These are phyloP conservation scores for Brachypodius melanocephalos DNA, from an alignment of 2,113 vertebrate species.

Conservation along the genomic window DNA sequence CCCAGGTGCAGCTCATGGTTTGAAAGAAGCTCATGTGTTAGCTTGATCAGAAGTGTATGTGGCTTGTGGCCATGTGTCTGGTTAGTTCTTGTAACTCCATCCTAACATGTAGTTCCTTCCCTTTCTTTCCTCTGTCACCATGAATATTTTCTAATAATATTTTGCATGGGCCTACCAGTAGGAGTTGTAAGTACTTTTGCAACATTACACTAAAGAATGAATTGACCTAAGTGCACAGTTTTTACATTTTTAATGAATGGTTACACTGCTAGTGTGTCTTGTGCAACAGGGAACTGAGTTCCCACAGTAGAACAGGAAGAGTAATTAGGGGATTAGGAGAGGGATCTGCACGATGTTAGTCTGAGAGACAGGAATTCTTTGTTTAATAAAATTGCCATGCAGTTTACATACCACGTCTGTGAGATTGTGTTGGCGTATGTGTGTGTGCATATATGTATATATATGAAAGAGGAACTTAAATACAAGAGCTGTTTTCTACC, in stretches of 20 bases:
- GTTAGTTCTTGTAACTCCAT: background rate
- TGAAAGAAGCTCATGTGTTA: background rate
- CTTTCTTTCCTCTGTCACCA: background rate
- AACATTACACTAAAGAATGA: background rate
- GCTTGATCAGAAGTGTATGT: background rate
- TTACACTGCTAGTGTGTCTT: background rate
- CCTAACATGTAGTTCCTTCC: background rate
- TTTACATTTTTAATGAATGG: background rate
- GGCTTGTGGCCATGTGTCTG: background rate
- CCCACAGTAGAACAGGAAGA: background rate
- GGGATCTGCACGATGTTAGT: background rate
- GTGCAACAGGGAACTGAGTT: background rate
- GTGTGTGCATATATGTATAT: fast-evolving
- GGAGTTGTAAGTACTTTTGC: background rate
- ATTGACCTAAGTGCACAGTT: background rate
- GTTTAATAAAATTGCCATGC: background rate
- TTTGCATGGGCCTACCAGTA: background rate
- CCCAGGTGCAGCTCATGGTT: background rate
- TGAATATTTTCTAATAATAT: background rate
- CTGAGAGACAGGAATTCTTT: background rate
- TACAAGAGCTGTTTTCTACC: background rate
- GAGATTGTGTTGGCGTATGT: background rate
- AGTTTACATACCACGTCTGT: background rate
- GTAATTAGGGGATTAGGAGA: background rate
- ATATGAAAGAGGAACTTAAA: background rate